Percentiles rank a stretch among this genome's conserved stretches.
Conservation (phyloP, 2,888 invertebrate genomes). For the Tipula vernalis region DNA sequence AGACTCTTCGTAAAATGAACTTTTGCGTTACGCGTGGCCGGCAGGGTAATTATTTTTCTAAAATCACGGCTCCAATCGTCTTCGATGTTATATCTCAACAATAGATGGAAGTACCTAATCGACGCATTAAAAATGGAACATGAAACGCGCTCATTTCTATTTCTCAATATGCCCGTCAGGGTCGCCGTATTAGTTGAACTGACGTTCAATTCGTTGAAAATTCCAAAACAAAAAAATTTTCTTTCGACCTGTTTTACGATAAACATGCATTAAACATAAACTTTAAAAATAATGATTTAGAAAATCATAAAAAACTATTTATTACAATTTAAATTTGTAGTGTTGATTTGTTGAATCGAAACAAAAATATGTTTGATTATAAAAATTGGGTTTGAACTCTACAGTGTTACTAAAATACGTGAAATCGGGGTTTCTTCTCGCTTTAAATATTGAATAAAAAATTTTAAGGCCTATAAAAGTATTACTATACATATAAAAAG, state of each 20-base stretch:
- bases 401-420: not conserved
- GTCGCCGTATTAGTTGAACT: not conserved
- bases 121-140: not conserved
- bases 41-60: too few relatives aligned
- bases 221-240: not conserved
- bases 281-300: not conserved
- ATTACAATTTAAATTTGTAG: not conserved
- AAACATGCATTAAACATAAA: not conserved
- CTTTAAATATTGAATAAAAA: not conserved
- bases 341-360: not conserved
- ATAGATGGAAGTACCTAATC: not conserved
- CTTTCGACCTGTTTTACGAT: not conserved
- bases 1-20: too few relatives aligned
- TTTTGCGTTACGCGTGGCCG: too few relatives aligned
- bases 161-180: not conserved
- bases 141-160: not conserved
- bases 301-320: not conserved
- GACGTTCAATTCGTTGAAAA: not conserved
- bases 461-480: not conserved
- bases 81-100: not conserved
- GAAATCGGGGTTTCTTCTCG: not conserved
- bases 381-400: not conserved
- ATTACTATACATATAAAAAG: not conserved
- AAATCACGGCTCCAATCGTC: too few relatives aligned
- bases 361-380: not conserved